phyloP scores from a whole-genome alignment of 2,113 vertebrate genomes.

The Indicator maculatus region DNA sequence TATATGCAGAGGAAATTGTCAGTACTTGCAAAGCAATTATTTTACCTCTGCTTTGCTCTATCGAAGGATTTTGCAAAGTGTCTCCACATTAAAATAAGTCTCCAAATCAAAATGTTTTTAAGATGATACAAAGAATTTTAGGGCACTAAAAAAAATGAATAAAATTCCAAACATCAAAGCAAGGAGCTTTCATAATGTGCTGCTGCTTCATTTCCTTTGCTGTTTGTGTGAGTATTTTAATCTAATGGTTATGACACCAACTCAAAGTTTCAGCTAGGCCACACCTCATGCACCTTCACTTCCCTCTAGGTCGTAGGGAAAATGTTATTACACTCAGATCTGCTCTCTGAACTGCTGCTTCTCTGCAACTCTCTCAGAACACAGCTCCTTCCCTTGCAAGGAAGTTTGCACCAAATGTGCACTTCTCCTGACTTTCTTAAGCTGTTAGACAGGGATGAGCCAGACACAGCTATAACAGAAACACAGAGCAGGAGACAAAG shows the following conservation, averaged over 20 bases:
- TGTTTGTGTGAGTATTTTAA: background rate
- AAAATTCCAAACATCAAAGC: slow-evolving; percentile 30
- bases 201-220: background rate
- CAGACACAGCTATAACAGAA: background rate
- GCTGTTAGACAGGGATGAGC: background rate
- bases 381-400: background rate
- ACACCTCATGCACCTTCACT: background rate
- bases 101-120: background rate
- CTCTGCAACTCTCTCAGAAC: background rate
- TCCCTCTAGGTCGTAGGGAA: background rate
- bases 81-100: background rate
- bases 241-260: background rate
- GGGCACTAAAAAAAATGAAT: background rate
- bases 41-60: background rate
- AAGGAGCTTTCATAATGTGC: background rate
- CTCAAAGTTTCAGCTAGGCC: background rate
- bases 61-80: background rate
- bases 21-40: background rate
- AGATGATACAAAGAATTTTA: background rate
- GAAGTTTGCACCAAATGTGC: background rate
- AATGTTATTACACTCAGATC: background rate
- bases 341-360: background rate
- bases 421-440: background rate
- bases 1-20: background rate
- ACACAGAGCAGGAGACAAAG: background rate